phyloP scores from a whole-genome alignment of 2,888 invertebrate species.

The Geophilus truncorum region DNA sequence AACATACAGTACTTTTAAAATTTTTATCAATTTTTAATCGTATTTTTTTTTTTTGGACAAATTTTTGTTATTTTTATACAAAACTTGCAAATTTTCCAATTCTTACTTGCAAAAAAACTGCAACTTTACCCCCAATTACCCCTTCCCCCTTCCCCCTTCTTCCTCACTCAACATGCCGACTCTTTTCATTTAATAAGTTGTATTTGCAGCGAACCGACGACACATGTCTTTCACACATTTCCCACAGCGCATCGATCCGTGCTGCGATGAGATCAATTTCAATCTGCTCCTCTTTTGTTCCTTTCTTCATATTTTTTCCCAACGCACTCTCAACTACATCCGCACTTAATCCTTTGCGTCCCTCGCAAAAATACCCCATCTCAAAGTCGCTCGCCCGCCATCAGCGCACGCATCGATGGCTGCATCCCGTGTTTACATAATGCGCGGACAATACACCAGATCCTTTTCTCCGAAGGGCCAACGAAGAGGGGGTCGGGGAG shows the following conservation, averaged over 20 bases:
- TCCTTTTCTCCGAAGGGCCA: neutral
- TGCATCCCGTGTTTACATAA: neutral
- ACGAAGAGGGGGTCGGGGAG: neutral
- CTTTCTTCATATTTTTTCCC: no score
- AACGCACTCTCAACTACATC: no score
- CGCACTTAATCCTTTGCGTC: neutral
- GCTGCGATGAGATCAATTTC: neutral
- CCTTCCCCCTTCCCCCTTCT: neutral
- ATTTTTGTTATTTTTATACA: no score
- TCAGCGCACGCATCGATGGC: neutral
- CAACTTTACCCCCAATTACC: no score
- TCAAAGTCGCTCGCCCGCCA: neutral
- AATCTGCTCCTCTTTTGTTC: neutral
- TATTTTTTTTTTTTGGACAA: no score
- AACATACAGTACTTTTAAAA: no score
- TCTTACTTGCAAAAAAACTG: no score
- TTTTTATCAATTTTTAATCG: no score
- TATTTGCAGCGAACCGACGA: neutral
- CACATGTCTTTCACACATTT: neutral
- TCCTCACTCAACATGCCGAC: neutral
- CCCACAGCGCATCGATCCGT: conserved; percentile 4
- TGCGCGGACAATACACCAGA: neutral
- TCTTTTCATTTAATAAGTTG: no score
- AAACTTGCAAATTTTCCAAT: no score
- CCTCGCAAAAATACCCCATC: neutral